Evolutionary conservation across 2,888 invertebrate genomes (phyloP).

Genomic region (Salpingus planirostris): DNA sequence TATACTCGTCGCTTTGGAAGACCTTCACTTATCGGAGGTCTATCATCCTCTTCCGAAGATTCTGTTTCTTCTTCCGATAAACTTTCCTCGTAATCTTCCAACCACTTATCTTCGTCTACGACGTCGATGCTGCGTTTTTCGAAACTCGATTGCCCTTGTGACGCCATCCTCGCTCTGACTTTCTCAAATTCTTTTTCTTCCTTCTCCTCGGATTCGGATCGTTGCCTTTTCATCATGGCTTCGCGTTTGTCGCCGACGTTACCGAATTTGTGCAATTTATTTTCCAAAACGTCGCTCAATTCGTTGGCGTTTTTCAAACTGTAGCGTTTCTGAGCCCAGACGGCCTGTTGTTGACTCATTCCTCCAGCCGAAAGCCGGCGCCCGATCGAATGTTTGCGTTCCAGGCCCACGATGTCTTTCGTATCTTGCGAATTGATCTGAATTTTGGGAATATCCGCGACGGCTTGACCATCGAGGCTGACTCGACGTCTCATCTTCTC

Average conservation of each 20-base stretch:
- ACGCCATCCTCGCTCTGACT: constrained; percentile 31
- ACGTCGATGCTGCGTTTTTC: constrained; percentile 27
- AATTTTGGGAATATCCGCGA: constrained; percentile 35
- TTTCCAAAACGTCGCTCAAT: constrained; percentile 26
- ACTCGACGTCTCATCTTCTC: constrained; percentile 22
- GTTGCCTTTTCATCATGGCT: constrained; percentile 26
- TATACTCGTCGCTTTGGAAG: constrained; percentile 8
- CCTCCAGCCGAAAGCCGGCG: constrained; percentile 46
- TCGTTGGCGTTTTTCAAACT: constrained; percentile 32
- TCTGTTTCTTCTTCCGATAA: constrained; percentile 30
- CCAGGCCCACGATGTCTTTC: constrained; percentile 41
- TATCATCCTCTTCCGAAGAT: constrained; percentile 25
- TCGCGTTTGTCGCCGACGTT: constrained; percentile 14
- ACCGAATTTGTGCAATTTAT: constrained; percentile 20
- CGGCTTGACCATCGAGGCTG: constrained; percentile 15
- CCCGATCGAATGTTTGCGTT: constrained; percentile 40
- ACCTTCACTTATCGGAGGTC: too few species aligned
- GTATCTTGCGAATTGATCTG: constrained; percentile 47
- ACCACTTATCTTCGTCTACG: constrained; percentile 43
- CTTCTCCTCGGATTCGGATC: constrained; percentile 35
- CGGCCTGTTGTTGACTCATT: constrained; percentile 30
- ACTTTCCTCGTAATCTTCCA: constrained; percentile 36
- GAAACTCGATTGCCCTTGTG: constrained; percentile 19
- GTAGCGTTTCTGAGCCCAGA: constrained; percentile 35
- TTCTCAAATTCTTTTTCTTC: constrained; percentile 36